Base-by-base conservation (phyloP, 2,113 vertebrate species). In the Silurus asotus region DNA sequence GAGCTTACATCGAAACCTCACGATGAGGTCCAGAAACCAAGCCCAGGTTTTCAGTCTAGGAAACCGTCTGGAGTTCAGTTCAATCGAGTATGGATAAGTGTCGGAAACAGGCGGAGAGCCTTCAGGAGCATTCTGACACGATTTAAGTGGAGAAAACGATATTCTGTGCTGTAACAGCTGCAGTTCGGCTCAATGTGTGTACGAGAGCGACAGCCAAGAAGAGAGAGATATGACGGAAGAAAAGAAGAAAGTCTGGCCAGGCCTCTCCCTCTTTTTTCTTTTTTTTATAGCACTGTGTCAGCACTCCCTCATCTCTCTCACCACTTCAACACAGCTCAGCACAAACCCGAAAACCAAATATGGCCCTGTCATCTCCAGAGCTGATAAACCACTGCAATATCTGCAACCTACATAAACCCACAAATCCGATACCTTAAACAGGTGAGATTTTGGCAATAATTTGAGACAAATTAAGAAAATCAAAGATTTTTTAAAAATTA, bases 251-350 rank as follows among this genome's bases (percentile, higher is more conserved):
- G 81, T 78, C 70, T 88, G 82, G 69, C 84, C 87, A 89, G 83
- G 89, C 88, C 85, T 37, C 37, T 37, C 37, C 37, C 37, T 37
- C 37, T 2, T 37, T 37, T 89, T 76, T 28, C 2, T 37, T 37
- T 89, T 76, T 28, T 15, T 81, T 80, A 81, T 88, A 86, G 75
- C 83, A 77, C 61, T 15, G 80, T 72, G 90, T 87, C 88, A 89
- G 78, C 53, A 83, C 74, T 70, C 87, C 89, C 90, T 61, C 78
- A 76, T 86, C 58, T 19, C 14, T 15, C 19, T 20, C 62, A n/a
- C n/a, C 25, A 67, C 4, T 25, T 67, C 64, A 2, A 67, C 56
- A 3, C 13, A 15, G 17, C 56, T 11, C 14, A 15, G 56, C 17
- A 58, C 25, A 28, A 67, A 5, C 37, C 64, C 62, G n/a, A n/a